Conservation (phyloP, 2,888 invertebrate genomes). For the Apoda limacodes region DNA sequence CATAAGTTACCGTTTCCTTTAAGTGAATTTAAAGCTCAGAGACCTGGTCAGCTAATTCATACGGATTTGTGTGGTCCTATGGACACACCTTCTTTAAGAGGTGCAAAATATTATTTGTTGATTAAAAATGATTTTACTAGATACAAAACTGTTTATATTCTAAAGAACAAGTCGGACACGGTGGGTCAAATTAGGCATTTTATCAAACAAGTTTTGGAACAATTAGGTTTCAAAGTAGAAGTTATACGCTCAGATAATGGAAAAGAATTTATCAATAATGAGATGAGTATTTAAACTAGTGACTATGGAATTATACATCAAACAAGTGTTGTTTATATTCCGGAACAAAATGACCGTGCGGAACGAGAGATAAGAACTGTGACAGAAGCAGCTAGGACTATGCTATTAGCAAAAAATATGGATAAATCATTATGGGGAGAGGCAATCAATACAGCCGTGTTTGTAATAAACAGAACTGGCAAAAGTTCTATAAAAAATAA, state of each 20-base stretch:
- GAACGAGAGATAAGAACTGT: conserved; percentile 28
- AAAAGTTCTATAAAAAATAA: conserved; percentile 2
- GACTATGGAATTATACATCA: conserved; percentile 23
- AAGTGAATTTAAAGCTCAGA: conserved; percentile 6
- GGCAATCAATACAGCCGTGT: conserved; percentile 14
- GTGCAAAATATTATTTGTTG: conserved; percentile 13
- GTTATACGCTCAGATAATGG: conserved; percentile 22
- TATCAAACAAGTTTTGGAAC: conserved; percentile 16
- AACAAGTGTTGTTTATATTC: conserved; percentile 23
- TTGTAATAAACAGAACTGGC: conserved; percentile 16
- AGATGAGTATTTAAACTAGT: too few relatives aligned
- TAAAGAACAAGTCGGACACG: conserved; percentile 12
- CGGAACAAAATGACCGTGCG: conserved; percentile 30
- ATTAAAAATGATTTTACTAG: conserved; percentile 16
- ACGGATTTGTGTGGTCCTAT: conserved; percentile 12
- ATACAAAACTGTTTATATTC: conserved; percentile 14
- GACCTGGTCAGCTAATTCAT: conserved; percentile 14
- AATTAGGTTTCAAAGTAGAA: conserved; percentile 20
- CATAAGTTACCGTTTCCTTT: conserved; percentile 10
- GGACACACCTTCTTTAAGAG: conserved; percentile 13
- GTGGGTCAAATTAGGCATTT: conserved; percentile 10
- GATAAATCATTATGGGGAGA: conserved; percentile 15
- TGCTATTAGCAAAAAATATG: conserved; percentile 7
- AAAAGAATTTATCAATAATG: conserved; percentile 20
- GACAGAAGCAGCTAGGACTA: conserved; percentile 26